phyloP scores from a whole-genome alignment of 1,140 invertebrate genomes.

The Armadillidium nasatum region DNA sequence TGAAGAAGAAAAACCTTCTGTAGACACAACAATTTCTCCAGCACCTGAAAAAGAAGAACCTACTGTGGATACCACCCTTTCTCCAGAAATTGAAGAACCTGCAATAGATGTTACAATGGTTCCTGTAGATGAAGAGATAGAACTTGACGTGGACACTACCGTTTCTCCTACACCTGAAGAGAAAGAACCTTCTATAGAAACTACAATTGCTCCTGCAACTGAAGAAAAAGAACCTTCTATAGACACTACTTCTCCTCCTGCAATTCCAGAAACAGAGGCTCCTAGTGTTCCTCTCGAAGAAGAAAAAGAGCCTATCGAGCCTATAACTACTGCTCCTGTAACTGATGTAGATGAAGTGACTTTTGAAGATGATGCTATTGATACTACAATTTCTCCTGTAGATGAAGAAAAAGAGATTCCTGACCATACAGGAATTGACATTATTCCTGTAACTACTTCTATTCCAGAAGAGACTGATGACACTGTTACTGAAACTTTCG shows the following conservation, averaged over 20 bases:
- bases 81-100: background rate
- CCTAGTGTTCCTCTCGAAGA: background rate
- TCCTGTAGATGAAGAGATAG: background rate
- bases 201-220: background rate
- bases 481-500: no score
- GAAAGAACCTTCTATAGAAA: background rate
- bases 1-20: background rate
- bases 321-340: no score
- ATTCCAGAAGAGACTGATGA: no score
- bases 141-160: background rate
- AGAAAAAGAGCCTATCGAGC: background rate
- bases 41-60: background rate
- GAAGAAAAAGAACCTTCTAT: background rate
- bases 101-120: background rate
- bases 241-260: background rate
- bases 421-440: no score
- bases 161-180: background rate
- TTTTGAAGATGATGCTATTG: no score
- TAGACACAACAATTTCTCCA: background rate
- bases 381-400: no score
- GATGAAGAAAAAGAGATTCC: no score
- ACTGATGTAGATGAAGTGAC: no score
- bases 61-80: background rate
- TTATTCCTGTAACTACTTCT: no score
- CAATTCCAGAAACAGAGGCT: background rate